Base-by-base conservation (phyloP, 2,888 invertebrate genomes). In the Apodemia duryi region DNA sequence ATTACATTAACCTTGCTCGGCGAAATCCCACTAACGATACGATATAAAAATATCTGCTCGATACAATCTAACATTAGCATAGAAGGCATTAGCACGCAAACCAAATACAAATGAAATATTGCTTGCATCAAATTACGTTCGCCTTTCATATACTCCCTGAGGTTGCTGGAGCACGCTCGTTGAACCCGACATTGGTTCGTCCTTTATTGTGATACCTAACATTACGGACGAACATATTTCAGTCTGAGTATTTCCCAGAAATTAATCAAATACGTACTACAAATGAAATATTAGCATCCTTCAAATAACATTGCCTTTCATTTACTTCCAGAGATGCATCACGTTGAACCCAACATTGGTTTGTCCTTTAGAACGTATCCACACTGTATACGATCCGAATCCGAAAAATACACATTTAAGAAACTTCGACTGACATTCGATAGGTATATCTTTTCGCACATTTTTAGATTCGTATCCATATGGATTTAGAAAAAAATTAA, bases 171-270 rank as follows among this genome's bases (percentile, higher is more conserved):
- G 29, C 10, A 29, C 51, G 29, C 54, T 7, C 54, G 52, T 13
- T 28, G 54, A 54, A 54, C 54, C 29, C 54, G 54, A 28, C 54
- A 54, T 54, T 54, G 54, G 28, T 10, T 29, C 29, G 54, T 28
- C 54, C 29, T 54, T 29, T 41, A 41, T 43, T n/a, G 46, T n/a
- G n/a, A 49, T n/a, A 49, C n/a, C 46, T 49, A 49, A n/a, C 38
- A 38, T 38, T 7, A 38, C 46, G n/a, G n/a, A 49, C 46, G n/a
- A n/a, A 49, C 46, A n/a, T 49, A 49, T 49, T 49, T 49, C 13
- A 43, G 43, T 43, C 46, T 49, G n/a, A 49, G 13, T 6, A 5
- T n/a, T 49, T 49, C 43, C 11, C 43, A 49, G 46, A 10, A 49
- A 49, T 49, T 13, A 49, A 49, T 49, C 46, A n/a, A 49, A 49